Evolutionary conservation across 2,797 vertebrate genomes (phyloP), one percentile per base, ranked within the genome.

Genomic region (Mus caroli): DNA sequence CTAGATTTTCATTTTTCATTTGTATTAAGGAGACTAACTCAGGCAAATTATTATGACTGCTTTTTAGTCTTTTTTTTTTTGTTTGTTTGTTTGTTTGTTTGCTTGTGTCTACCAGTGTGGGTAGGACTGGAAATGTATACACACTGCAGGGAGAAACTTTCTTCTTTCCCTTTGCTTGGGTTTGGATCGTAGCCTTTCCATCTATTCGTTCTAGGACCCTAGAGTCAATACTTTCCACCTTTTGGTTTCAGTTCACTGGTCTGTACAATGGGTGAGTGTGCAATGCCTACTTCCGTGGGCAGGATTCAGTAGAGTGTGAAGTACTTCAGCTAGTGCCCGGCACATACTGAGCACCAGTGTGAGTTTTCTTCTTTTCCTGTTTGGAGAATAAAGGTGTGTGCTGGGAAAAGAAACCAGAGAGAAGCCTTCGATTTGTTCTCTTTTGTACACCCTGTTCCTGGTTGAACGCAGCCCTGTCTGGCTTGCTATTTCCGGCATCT

Each of bases 351-450:
- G 43, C 13, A 5, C 7, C 77, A 84, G 43, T 40, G 43, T 40
- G 37, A 17, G 0, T 34, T 52, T 84, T 56, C n/a, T 73, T 76
- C 5, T 79, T 14, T 15, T 85, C 34, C 43, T 26, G 3, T 54
- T 87, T 52, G 17, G 50, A 17, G 28, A 22, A 4, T 50, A 58
- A 84, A 90, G 28, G 73, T 62, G 40, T 34, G 7, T 22, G 0
- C 54, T 69, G 54, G 34, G 19, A 43, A 94, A 90, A 89, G n/a
- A 92, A 90, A 75, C n/a, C 20, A 77, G 69, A 85, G 52, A 28
- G 52, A 28, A 11, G 3, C 10, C 90, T 69, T 83, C 50, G 31
- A 43, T 76, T 75, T 58, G 46, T 50, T 88, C 43, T 92, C 71
- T 12, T 52, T 40, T 26, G 6, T 2, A 14, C 2, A 92, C 52